These are phyloP conservation scores for Magallana gigas DNA, from an alignment of 1,140 invertebrate genomes.

Conservation along the genomic window DNA sequence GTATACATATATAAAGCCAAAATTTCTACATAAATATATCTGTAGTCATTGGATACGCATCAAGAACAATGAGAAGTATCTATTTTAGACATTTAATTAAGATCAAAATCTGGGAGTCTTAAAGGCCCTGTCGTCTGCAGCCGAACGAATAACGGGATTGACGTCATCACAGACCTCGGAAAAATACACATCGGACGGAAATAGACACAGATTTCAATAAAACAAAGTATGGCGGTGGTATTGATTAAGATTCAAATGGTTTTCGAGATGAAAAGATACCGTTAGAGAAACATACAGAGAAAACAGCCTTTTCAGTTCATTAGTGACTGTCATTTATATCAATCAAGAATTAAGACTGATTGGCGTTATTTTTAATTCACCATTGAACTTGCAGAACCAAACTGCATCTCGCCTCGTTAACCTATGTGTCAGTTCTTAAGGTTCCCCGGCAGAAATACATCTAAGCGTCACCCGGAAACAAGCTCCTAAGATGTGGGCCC, in stretches of 20 bases:
- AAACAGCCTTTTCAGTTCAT: background rate
- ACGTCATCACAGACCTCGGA: background rate
- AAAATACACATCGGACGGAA: background rate
- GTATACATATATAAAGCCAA: too few relatives aligned
- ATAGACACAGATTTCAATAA: constrained; percentile 21
- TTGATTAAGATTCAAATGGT: constrained; percentile 9
- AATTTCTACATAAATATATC: background rate
- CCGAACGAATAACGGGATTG: background rate
- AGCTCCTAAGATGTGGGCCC: constrained; percentile 1
- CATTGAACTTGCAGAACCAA: background rate
- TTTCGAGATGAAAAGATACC: constrained; percentile 13
- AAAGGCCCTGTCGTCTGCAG: background rate
- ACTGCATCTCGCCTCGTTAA: background rate
- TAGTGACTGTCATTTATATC: background rate
- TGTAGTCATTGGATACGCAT: background rate
- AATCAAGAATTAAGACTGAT: background rate
- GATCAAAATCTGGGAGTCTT: constrained; percentile 10
- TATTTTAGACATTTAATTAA: constrained; percentile 26
- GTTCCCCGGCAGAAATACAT: background rate
- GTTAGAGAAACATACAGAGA: background rate
- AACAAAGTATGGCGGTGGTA: background rate
- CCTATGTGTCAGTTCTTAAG: background rate
- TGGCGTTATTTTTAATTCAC: background rate
- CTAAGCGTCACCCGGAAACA: constrained; percentile 3
- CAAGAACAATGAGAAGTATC: background rate